Conservation (phyloP, 2,113 vertebrate species). For the Phylloscopus trochilus region DNA sequence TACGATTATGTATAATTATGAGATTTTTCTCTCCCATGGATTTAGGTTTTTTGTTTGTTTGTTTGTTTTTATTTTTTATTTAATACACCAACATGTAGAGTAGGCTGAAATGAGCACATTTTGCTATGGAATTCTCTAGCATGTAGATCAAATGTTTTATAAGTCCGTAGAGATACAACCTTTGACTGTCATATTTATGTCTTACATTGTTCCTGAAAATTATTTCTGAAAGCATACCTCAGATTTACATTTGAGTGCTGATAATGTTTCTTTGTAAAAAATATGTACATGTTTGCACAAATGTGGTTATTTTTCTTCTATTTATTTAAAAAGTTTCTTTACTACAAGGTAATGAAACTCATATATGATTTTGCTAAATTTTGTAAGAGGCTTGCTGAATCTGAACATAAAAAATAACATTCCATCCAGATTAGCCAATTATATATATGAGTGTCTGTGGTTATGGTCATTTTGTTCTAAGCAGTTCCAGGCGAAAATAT, state of each 20-base stretch:
- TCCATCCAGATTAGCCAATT: neutral
- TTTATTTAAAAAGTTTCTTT: neutral
- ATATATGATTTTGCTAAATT: neutral
- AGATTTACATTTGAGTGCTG: neutral
- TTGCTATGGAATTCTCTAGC: neutral
- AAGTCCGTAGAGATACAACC: neutral
- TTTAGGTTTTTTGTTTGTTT: neutral
- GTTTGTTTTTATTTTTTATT: too few species aligned
- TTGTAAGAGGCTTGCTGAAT: neutral
- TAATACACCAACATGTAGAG: neutral
- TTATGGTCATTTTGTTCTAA: neutral
- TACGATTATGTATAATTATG: neutral
- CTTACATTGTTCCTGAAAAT: neutral
- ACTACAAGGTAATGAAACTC: neutral
- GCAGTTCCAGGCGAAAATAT: neutral
- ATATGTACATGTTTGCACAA: neutral
- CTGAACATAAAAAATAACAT: neutral
- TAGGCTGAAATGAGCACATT: neutral
- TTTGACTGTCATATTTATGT: neutral
- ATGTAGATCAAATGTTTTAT: neutral
- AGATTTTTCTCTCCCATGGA: neutral
- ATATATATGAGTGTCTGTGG: neutral
- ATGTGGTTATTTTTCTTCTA: neutral
- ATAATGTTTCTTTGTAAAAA: neutral
- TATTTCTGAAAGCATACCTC: neutral